Percentiles rank a stretch among this genome's conserved stretches.
Evolutionary conservation across 1,140 invertebrate species (phyloP).

Genomic region (Solen grandis): DNA sequence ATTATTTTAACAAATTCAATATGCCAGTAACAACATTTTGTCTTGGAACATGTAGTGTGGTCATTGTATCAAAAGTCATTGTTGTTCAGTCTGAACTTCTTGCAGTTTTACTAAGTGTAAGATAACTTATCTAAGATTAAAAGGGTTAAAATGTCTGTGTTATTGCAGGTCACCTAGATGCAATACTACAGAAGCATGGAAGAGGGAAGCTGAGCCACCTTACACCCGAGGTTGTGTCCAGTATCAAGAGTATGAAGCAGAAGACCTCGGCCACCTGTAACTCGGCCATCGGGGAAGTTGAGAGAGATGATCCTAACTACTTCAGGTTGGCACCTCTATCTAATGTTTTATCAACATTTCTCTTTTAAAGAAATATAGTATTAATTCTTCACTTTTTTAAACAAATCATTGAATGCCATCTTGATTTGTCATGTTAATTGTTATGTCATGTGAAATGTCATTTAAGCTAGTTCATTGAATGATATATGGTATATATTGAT

Average conservation of each 20-base stretch:
- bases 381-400: background rate
- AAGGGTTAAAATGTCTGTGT: no score
- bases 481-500: no score
- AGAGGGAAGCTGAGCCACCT: conserved; percentile 60
- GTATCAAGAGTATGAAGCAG: conserved; percentile 56
- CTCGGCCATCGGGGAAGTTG: conserved; percentile 66
- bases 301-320: conserved; percentile 70
- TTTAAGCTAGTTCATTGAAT: background rate
- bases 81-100: no score
- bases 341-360: background rate
- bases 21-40: no score
- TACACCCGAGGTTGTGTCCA: conserved; percentile 39
- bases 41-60: no score
- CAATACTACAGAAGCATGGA: conserved; percentile 64
- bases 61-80: no score
- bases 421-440: background rate
- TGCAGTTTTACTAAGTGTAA: no score
- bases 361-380: background rate
- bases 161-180: conserved; percentile 75
- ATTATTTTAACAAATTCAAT: no score
- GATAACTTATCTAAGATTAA: no score
- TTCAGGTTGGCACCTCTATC: conserved; percentile 56
- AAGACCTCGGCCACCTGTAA: conserved; percentile 61
- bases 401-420: background rate
- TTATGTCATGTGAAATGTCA: background rate